A percentile compares a stretch with the other conserved stretches of the same genome.
These are phyloP conservation scores for Myocastor coypus DNA, from an alignment of 2,113 vertebrate genomes.

Conservation along the genomic window DNA sequence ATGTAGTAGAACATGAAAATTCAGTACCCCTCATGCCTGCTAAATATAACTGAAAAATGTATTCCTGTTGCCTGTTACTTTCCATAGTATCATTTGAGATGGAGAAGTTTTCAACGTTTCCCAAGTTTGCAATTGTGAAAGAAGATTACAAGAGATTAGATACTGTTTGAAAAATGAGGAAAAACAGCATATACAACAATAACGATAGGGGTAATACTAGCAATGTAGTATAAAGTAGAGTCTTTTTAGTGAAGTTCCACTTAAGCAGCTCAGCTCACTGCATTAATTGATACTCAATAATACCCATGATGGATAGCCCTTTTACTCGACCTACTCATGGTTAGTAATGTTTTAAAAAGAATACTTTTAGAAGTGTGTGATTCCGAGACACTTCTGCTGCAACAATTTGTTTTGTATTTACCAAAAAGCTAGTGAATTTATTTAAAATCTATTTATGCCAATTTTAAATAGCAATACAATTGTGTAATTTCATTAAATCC, in stretches of 20 bases:
- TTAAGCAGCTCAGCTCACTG: background rate
- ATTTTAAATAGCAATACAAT: constrained; percentile 60
- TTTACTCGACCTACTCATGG: background rate
- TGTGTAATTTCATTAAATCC: constrained; percentile 61
- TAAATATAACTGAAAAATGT: constrained; percentile 6
- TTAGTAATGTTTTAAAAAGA: background rate
- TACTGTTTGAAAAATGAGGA: constrained; percentile 55
- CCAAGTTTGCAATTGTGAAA: constrained; percentile 49
- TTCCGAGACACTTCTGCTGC: background rate
- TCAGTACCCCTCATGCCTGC: background rate
- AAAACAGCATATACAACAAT: constrained; percentile 9
- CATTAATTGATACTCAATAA: background rate
- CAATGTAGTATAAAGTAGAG: background rate
- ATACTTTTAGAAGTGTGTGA: background rate
- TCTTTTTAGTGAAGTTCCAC: background rate
- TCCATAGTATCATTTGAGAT: background rate
- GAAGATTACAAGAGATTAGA: constrained; percentile 48
- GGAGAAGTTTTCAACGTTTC: background rate
- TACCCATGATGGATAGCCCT: background rate
- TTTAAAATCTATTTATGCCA: constrained; percentile 61
- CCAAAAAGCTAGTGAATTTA: constrained; percentile 46
- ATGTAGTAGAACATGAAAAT: constrained; percentile 43
- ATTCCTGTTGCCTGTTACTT: background rate
- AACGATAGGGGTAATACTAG: background rate
- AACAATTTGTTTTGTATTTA: constrained; percentile 28